phyloP scores from a whole-genome alignment of 2,888 invertebrate species.

The Girardia tigrina region DNA sequence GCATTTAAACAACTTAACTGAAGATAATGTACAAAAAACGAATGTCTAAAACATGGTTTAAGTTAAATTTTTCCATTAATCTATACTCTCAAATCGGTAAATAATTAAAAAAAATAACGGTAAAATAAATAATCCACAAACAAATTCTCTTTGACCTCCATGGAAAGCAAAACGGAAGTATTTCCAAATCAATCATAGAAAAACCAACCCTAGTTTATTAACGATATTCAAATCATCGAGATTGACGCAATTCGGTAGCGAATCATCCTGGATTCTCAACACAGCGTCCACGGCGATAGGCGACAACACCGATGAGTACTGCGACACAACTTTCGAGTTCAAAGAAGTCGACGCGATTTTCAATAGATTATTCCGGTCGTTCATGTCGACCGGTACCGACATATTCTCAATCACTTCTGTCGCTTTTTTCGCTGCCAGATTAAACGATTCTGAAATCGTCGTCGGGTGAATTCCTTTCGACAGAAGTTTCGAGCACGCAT shows the following conservation, averaged over 20 bases:
- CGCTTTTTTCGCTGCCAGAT: conserved; percentile 62
- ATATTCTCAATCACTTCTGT: conserved; percentile 65
- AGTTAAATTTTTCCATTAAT: too few relatives aligned
- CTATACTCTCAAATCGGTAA: too few relatives aligned
- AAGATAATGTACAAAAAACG: too few relatives aligned
- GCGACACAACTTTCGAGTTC: conserved; percentile 95
- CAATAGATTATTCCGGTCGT: conserved; percentile 70
- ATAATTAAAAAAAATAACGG: too few relatives aligned
- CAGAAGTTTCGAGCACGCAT: conserved; percentile 78
- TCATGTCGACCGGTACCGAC: conserved; percentile 67
- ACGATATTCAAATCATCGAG: conserved; percentile 85
- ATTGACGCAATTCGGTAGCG: conserved; percentile 64
- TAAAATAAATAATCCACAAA: too few relatives aligned
- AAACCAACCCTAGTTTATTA: conserved; percentile 65
- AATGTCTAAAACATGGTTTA: too few relatives aligned
- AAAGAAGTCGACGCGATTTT: conserved; percentile 92
- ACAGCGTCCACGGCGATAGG: conserved; percentile 95
- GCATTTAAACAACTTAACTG: too few relatives aligned
- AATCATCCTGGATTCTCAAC: conserved; percentile 65
- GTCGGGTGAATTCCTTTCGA: conserved; percentile 87
- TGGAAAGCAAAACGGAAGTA: too few relatives aligned
- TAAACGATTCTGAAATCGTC: conserved; percentile 87
- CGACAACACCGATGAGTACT: conserved; percentile 82
- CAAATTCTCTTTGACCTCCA: too few relatives aligned
- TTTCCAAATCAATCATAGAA: too few relatives aligned